phyloP scores from a whole-genome alignment of 2,888 invertebrate species.

The Phymatocera aterrima region DNA sequence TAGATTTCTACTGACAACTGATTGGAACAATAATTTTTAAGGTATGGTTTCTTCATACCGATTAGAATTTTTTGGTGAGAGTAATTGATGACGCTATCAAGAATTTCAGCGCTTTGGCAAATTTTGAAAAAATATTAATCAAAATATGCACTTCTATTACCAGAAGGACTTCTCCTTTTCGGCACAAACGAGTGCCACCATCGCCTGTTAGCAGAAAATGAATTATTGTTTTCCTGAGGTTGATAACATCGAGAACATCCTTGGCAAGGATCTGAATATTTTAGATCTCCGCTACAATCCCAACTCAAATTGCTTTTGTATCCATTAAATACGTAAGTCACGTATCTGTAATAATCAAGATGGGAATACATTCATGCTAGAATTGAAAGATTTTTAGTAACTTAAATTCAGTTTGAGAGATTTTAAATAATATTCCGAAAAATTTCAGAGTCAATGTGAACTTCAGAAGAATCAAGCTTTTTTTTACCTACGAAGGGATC shows the following conservation, averaged over 20 bases:
- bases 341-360: constrained; percentile 76
- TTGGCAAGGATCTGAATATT: constrained; percentile 86
- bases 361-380: background rate
- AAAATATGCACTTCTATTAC: constrained; percentile 55
- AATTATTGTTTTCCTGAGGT: constrained; percentile 69
- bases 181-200: constrained; percentile 76
- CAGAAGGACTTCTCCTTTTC: constrained; percentile 53
- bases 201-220: constrained; percentile 64
- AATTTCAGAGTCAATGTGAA: background rate
- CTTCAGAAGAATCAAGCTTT: background rate
- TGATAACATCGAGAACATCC: constrained; percentile 87
- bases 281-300: constrained; percentile 84
- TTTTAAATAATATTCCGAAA: background rate
- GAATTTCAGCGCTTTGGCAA: too few relatives aligned
- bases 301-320: constrained; percentile 81
- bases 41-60: too few relatives aligned
- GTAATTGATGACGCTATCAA: too few relatives aligned
- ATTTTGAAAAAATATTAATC: too few relatives aligned
- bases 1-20: too few relatives aligned
- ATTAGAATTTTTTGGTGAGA: too few relatives aligned
- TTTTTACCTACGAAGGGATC: constrained; percentile 79
- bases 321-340: constrained; percentile 86
- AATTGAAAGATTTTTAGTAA: background rate
- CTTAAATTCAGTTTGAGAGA: background rate
- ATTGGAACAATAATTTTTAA: too few relatives aligned